These are phyloP conservation scores for Empidonax alnorum DNA, from an alignment of 2,113 vertebrate species.

Conservation along the genomic window DNA sequence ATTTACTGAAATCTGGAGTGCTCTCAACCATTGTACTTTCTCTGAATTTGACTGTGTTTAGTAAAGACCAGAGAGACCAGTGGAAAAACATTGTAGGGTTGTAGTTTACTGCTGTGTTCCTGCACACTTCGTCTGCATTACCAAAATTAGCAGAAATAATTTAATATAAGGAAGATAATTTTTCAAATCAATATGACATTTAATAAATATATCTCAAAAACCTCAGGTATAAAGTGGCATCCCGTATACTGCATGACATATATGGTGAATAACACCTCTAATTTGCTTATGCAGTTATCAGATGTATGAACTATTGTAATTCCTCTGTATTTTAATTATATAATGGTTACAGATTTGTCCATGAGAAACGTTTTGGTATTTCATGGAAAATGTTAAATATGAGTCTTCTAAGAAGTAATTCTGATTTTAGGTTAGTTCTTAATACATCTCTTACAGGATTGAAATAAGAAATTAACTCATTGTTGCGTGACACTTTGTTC, in stretches of 20 bases:
- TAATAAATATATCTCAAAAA: neutral
- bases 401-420: neutral
- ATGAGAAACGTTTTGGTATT: neutral
- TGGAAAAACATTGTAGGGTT: neutral
- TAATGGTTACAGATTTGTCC: neutral
- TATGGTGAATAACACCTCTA: neutral
- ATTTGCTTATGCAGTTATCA: neutral
- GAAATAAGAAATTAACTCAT: neutral
- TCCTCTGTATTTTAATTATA: neutral
- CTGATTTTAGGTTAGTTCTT: neutral
- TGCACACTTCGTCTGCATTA: neutral
- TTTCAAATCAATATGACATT: neutral
- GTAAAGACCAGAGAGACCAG: neutral
- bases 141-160: neutral
- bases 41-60: neutral
- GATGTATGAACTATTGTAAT: neutral
- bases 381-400: neutral
- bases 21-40: neutral
- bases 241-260: accelerated
- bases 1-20: neutral
- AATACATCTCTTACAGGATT: neutral
- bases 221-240: neutral
- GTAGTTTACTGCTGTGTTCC: neutral
- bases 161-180: neutral
- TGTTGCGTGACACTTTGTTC: neutral